These are phyloP conservation scores for Saimiri boliviensis DNA, from an alignment of 2,113 vertebrate species.

Conservation along the genomic window DNA sequence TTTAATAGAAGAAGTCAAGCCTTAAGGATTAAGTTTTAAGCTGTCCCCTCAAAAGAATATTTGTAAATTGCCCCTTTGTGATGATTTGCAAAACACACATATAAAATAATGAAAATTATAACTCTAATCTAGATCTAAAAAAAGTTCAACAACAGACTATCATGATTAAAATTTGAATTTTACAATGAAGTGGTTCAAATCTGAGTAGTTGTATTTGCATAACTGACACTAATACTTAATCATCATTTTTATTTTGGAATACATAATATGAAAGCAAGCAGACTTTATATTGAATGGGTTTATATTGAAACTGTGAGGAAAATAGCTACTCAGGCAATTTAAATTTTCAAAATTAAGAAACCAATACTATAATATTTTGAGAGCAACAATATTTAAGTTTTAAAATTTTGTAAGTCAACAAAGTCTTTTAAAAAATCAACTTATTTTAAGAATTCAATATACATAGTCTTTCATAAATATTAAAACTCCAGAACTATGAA, in stretches of 20 bases:
- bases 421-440: background rate
- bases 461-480: background rate
- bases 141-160: background rate
- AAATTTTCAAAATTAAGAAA: constrained; percentile 32
- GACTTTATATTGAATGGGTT: background rate
- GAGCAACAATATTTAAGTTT: constrained; percentile 1
- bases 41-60: background rate
- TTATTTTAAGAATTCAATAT: background rate
- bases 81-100: background rate
- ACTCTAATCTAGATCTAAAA: background rate
- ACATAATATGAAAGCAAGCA: background rate
- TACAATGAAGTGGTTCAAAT: background rate
- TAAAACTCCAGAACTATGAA: background rate
- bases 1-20: background rate
- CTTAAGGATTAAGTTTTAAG: background rate
- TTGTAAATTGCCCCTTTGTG: background rate
- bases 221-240: background rate
- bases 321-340: background rate
- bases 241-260: background rate
- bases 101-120: constrained; percentile 14
- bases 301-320: background rate
- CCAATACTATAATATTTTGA: background rate
- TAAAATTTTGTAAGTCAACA: constrained; percentile 14
- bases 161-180: background rate
- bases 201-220: background rate